These are phyloP conservation scores for Drosophila nr. perissopoda DNA, from an alignment of 2,888 invertebrate genomes.

Conservation along the genomic window DNA sequence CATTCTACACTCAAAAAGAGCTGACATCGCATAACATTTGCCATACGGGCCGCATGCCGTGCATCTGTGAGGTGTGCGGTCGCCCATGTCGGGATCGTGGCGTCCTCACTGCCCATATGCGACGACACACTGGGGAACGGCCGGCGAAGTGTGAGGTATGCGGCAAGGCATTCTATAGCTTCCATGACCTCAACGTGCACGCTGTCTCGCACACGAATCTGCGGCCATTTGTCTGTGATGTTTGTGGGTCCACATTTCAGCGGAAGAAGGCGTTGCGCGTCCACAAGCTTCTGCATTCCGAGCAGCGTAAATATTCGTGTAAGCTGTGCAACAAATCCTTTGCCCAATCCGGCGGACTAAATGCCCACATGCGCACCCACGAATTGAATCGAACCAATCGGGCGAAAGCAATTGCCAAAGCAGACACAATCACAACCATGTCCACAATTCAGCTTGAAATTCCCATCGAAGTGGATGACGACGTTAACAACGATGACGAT, in stretches of 20 bases:
- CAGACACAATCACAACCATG: not conserved
- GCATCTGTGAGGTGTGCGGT: constrained; percentile 81
- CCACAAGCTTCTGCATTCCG: constrained; percentile 80
- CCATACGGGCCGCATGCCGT: constrained; percentile 79
- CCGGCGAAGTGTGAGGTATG: constrained; percentile 81
- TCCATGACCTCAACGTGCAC: constrained; percentile 82
- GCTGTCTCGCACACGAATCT: constrained; percentile 81
- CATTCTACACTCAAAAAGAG: constrained; percentile 81
- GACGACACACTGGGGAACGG: constrained; percentile 79
- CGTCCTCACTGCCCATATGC: constrained; percentile 82
- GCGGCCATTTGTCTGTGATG: constrained; percentile 77
- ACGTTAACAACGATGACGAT: not conserved
- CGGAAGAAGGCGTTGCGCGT: constrained; percentile 83
- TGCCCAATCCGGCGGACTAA: constrained; percentile 82
- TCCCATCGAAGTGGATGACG: not conserved
- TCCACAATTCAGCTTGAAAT: not conserved
- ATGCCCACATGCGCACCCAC: constrained; percentile 82
- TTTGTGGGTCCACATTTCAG: constrained; percentile 82
- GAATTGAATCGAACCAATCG: constrained; percentile 37
- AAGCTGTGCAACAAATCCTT: constrained; percentile 81
- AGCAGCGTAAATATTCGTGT: constrained; percentile 79
- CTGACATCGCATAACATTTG: constrained; percentile 78
- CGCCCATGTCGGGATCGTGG: constrained; percentile 80
- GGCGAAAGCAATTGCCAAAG: constrained; percentile 20
- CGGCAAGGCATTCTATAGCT: constrained; percentile 80